Evolutionary conservation across 2,888 invertebrate species (phyloP).

Genomic region (Xestia c-nigrum): DNA sequence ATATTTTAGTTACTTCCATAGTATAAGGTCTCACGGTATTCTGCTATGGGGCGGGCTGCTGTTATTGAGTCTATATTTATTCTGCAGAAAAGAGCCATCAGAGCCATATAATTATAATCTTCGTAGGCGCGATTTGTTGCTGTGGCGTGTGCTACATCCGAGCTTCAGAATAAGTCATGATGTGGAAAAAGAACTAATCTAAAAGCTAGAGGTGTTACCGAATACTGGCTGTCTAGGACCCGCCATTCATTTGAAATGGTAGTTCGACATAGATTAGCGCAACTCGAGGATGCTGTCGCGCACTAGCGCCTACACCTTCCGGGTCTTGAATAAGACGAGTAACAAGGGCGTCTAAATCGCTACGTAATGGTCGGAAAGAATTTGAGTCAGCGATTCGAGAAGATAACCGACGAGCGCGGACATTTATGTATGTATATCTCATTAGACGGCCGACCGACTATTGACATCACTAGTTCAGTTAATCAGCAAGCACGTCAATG

Average conservation of each 20-base stretch:
- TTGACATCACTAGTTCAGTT: background rate
- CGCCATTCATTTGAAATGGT: background rate
- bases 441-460: background rate
- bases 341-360: background rate
- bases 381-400: background rate
- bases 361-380: background rate
- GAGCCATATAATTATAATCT: no score
- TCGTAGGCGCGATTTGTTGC: no score
- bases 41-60: no score
- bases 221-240: background rate
- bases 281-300: no score
- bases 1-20: no score
- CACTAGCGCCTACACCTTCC: background rate
- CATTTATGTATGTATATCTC: background rate
- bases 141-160: no score
- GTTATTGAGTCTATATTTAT: no score
- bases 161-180: background rate
- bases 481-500: background rate
- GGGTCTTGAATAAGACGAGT: no score
- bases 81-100: no score
- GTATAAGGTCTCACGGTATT: no score
- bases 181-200: background rate
- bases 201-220: no score
- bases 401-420: background rate
- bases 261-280: background rate